These are phyloP conservation scores for Butorides virescens DNA, from an alignment of 2,113 vertebrate genomes.

Conservation along the genomic window DNA sequence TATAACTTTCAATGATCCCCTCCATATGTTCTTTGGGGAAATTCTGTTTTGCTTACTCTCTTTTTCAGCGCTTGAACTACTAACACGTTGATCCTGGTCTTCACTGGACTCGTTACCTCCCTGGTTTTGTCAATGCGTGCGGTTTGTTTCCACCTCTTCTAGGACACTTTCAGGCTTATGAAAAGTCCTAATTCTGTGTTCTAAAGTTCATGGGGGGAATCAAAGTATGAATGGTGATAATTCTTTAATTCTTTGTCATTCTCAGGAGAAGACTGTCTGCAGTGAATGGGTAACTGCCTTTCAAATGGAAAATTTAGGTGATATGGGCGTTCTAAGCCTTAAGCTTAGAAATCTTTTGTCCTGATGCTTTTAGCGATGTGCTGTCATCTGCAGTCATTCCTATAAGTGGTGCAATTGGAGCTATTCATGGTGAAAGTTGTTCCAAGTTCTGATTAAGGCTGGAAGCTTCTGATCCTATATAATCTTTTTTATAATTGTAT, in stretches of 20 bases:
- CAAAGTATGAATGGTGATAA: neutral
- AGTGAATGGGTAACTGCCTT: neutral
- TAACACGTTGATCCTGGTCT: neutral
- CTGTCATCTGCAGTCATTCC: neutral
- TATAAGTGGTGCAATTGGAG: neutral
- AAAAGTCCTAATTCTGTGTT: neutral
- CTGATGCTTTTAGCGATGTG: neutral
- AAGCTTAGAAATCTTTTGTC: neutral
- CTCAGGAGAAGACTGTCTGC: neutral
- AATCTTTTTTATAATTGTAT: neutral
- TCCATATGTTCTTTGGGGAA: neutral
- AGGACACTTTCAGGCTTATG: neutral
- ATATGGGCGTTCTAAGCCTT: neutral
- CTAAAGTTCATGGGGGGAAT: neutral
- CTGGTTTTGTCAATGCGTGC: neutral
- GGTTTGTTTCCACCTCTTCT: neutral
- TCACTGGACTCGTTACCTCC: neutral
- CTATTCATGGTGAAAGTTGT: neutral
- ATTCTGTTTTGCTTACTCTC: neutral
- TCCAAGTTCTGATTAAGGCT: neutral
- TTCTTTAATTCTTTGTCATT: neutral
- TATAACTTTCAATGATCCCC: neutral
- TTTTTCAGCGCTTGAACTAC: neutral
- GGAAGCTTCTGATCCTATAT: neutral
- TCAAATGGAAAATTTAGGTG: neutral